phyloP scores from a whole-genome alignment of 2,113 vertebrate genomes.

The Ciconia maguari region DNA sequence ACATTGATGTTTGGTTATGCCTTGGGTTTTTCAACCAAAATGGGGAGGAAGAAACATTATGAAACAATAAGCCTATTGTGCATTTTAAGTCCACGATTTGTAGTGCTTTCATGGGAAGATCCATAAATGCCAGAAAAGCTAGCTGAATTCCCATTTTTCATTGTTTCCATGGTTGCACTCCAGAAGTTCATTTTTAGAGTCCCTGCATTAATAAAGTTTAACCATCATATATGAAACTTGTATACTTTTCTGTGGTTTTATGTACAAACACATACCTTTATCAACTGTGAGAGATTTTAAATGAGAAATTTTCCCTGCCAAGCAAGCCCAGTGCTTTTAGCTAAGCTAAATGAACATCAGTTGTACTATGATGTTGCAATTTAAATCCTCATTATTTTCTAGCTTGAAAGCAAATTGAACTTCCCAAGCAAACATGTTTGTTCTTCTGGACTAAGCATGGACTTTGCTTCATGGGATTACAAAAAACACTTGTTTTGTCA shows the following conservation, averaged over 20 bases:
- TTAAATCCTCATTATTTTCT: background rate
- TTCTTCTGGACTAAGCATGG: background rate
- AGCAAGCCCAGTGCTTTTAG: background rate
- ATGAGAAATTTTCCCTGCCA: background rate
- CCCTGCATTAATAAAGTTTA: background rate
- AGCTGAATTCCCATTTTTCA: background rate
- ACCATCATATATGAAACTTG: background rate
- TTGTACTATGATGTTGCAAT: background rate
- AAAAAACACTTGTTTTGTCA: background rate
- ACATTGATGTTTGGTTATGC: background rate
- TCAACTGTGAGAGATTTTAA: background rate
- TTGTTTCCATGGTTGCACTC: background rate
- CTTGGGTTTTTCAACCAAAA: background rate
- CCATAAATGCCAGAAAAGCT: background rate
- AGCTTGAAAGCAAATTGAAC: background rate
- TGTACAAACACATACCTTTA: background rate
- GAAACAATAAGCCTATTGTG: background rate
- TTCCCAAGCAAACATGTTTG: background rate
- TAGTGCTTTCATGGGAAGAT: background rate
- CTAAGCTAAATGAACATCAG: background rate
- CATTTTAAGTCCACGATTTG: background rate
- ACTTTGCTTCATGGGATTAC: slow-evolving; percentile 1
- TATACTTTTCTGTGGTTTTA: background rate
- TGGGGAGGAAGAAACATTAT: background rate
- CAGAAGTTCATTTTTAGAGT: background rate